Conservation (phyloP, 2,797 vertebrate genomes). For the Carapus acus region DNA sequence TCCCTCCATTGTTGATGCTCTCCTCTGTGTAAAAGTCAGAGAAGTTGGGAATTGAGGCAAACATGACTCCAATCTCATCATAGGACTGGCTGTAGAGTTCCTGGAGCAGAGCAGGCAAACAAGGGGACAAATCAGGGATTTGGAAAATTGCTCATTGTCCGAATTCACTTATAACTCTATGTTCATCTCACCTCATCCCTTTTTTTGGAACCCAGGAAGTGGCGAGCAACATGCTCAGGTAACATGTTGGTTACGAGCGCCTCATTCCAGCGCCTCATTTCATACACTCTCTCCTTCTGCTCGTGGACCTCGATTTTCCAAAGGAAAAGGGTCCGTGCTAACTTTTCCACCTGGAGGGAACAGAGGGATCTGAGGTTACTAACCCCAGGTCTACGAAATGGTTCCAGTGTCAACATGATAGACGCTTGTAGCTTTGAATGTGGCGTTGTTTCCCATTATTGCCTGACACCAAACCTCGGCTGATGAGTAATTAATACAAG, state of each 20-base stretch:
- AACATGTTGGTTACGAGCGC: conserved; percentile 95
- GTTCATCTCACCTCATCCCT: conserved; percentile 81
- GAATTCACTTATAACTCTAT: too few species aligned
- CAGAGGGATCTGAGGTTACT: neutral
- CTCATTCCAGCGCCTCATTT: conserved; percentile 96
- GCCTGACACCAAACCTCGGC: too few species aligned
- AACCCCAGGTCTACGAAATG: neutral
- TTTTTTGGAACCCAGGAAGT: conserved; percentile 94
- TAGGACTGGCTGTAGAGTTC: conserved; percentile 97
- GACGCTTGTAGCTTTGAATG: too few species aligned
- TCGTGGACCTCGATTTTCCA: conserved; percentile 96
- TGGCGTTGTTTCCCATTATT: too few species aligned
- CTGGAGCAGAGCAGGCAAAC: conserved; percentile 55
- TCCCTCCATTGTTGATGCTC: conserved; percentile 96
- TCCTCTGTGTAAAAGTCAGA: conserved; percentile 98
- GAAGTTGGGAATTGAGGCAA: conserved; percentile 95
- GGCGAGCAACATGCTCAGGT: conserved; percentile 86
- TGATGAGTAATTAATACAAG: too few species aligned
- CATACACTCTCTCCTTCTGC: conserved; percentile 94
- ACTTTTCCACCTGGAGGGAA: conserved; percentile 82
- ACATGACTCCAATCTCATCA: conserved; percentile 96
- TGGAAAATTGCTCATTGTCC: too few species aligned
- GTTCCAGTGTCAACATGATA: neutral
- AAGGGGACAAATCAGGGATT: neutral
- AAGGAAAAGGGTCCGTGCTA: conserved; percentile 87